phyloP scores from a whole-genome alignment of 2,797 vertebrate genomes.

The Aplochiton taeniatus region DNA sequence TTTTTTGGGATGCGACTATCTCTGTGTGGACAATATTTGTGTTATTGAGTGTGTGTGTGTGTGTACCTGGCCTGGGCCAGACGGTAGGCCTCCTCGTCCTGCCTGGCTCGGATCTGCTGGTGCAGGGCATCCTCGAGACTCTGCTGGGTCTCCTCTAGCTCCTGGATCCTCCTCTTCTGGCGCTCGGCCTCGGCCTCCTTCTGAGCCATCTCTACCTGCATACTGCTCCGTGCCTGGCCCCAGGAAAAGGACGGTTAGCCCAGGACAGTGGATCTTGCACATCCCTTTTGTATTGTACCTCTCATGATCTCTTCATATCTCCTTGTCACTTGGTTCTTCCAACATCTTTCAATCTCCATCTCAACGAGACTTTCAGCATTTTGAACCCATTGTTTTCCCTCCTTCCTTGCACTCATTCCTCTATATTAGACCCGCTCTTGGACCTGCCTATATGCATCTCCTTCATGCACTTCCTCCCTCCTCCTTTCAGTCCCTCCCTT shows the following conservation, averaged over 20 bases:
- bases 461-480: conserved; percentile 76
- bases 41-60: conserved; percentile 1
- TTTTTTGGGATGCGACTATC: conserved; percentile 3
- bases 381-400: not conserved
- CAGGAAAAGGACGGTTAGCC: not conserved
- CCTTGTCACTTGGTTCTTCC: conserved; percentile 65
- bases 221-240: conserved; percentile 78
- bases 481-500: conserved; percentile 69
- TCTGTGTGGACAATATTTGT: not conserved
- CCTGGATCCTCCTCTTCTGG: conserved; percentile 78
- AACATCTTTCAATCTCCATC: conserved; percentile 16
- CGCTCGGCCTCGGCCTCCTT: conserved; percentile 83
- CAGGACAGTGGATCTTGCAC: no score
- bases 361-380: not conserved
- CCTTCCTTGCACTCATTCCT: not conserved
- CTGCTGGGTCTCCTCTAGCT: conserved; percentile 83
- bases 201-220: conserved; percentile 82
- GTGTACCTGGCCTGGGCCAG: conserved; percentile 77
- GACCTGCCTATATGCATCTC: conserved; percentile 63
- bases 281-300: no score
- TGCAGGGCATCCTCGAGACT: conserved; percentile 82
- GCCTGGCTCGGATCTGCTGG: conserved; percentile 82
- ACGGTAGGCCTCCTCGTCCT: conserved; percentile 81
- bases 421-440: not conserved
- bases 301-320: no score